Evolutionary conservation across 2,797 vertebrate species (phyloP), one percentile per base, ranked within the genome.

Genomic region (Sandelia bainsii): DNA sequence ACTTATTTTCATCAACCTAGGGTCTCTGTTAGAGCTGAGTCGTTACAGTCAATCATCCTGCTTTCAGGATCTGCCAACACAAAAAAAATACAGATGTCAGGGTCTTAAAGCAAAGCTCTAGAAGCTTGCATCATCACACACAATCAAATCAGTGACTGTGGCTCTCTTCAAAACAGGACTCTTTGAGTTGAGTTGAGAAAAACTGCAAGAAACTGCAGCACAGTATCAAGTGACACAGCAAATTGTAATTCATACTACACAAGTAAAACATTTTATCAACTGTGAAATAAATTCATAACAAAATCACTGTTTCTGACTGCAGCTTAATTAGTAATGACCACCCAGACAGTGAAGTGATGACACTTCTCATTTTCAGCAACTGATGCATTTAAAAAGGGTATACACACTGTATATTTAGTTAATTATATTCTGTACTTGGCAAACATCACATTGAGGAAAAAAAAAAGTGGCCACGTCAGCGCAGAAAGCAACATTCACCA

Each of bases 401-500:
- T 44, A 17, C 16, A 5, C 17, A 32, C 1, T 1, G 14, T 19
- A 17, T 16, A 58, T 61, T 51, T 57, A 45, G 13, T 54, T 42
- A 19, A 54, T 46, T 39, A 29, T 16, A 11, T 39, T 46, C 17
- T 51, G 37, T 34, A 22, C 39, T 63, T 57, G 12, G 52, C 51
- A 69, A 79, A 59, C 48, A 66, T 9, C 25, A 37, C 17, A 42
- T 20, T 19, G 20, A 51, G 14, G 16, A 56, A 56, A 66, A 44
- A 32, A 25, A 8, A 42, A 71, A 39, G 39, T 19, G 60, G 32
- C 62, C 62, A 29, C 3, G n/a, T 62, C 63, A 50, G 34, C 2
- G 6, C 14, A 0, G 23, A 61, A 74, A 62, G 44, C 68, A 73
- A 45, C 39, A 77, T 69, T 68, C 27, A 45, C 32, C 57, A 51